Conservation (phyloP, 1,140 invertebrate genomes). For the Mercenaria mercenaria region DNA sequence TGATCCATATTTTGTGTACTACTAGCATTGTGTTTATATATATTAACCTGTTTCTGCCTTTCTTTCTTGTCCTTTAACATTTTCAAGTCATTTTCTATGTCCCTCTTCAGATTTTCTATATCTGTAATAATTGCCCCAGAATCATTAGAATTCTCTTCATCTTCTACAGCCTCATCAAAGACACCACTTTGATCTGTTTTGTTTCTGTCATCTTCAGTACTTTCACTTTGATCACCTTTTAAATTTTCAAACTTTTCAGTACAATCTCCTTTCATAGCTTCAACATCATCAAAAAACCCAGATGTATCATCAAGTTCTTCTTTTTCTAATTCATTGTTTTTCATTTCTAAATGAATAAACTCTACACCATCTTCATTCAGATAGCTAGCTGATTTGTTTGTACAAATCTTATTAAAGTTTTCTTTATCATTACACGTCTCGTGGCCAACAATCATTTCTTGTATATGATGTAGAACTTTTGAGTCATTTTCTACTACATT, state of each 20-base stretch:
- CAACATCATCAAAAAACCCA: slow-evolving; percentile 16
- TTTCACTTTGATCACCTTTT: neutral
- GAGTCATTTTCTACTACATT: neutral
- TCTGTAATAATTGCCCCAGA: neutral
- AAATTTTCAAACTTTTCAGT: neutral
- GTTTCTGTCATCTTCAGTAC: neutral
- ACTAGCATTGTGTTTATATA: neutral
- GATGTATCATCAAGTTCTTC: neutral
- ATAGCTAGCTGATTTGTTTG: neutral
- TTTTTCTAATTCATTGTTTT: neutral
- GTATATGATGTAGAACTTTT: neutral
- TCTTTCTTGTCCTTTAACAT: neutral
- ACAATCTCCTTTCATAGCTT: neutral
- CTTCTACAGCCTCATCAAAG: neutral
- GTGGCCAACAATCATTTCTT: neutral
- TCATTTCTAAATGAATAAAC: slow-evolving; percentile 20
- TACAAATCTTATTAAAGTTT: neutral
- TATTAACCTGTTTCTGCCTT: neutral
- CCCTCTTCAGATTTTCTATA: neutral
- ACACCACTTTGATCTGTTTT: neutral
- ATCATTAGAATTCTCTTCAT: neutral
- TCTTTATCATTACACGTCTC: neutral
- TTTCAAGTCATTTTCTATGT: slow-evolving; percentile 28
- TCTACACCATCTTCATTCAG: neutral
- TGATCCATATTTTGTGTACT: neutral